Base-by-base conservation (phyloP, 2,888 invertebrate genomes). In the Meganola albula region DNA sequence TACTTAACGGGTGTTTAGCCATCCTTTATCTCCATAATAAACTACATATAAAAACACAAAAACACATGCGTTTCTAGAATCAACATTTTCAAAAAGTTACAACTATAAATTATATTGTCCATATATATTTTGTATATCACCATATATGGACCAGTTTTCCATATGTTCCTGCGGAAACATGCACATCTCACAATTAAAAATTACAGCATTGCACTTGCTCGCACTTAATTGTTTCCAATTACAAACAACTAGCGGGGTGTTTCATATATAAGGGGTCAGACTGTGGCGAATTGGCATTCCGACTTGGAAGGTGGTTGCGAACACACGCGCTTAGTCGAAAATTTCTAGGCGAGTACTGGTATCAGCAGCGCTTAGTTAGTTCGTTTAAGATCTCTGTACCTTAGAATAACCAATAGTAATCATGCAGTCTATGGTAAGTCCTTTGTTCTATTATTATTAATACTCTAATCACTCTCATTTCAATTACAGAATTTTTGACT, bases 351-450 rank as follows among this genome's bases (percentile, higher is more conserved):
- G 85, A 85, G 82, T 85, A 74, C 84, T 84, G 84, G 62, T 41
- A 41, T 23, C 83, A 84, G 85, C 78, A 85, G 85, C 85, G 85
- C 78, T 73, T 73, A 69, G 78, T 66, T 74, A 85, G 85, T 85
- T 85, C 83, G 84, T 85, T 85, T 85, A 82, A 82, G 84, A 85
- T 85, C 84, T 84, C 84, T 59, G 55, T 62, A 72, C 45, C 52
- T 61, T 75, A 75, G 65, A 70, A 44, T 68, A 61, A 74, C 58
- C n/a, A 20, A 71, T 63, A 70, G 44, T 72, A 79, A 83, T 85
- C 84, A 85, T 85, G 84, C 82, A 84, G 80, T 83, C 83, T 74
- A 64, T 84, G 84, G 84, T 85, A 47, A 85, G 84, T 49, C 39
- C 39, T 35, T 47, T 39, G 40, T 46, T 31, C 24, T 40, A 38